A percentile compares a stretch with the other conserved stretches of the same genome.
phyloP scores from a whole-genome alignment of 2,797 vertebrate genomes.

The Helicolenus hilgendorfi region DNA sequence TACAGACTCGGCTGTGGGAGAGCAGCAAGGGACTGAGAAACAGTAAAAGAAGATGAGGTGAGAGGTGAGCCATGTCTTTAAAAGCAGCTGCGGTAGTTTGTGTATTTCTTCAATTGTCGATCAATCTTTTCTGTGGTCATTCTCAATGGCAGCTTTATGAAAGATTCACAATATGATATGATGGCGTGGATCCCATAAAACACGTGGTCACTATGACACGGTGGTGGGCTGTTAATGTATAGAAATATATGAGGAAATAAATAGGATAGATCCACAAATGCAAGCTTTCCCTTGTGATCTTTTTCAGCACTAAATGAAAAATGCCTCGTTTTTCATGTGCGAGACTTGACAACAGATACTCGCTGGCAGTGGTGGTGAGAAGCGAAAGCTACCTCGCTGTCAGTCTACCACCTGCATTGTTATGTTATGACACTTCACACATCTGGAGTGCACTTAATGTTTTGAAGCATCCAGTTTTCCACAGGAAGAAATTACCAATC shows the following conservation, averaged over 20 bases:
- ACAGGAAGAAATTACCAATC: constrained; percentile 67
- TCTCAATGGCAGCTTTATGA: constrained; percentile 18
- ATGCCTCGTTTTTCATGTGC: neutral
- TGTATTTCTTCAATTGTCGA: constrained; percentile 1
- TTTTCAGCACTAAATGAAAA: constrained; percentile 8
- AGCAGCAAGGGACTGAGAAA: neutral
- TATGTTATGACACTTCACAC: constrained; percentile 77
- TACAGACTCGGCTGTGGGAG: constrained; percentile 1
- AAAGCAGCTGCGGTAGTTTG: neutral
- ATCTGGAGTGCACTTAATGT: constrained; percentile 80
- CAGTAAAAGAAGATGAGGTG: neutral
- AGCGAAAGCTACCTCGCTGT: constrained; percentile 51
- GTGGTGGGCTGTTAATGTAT: neutral
- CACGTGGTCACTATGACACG: constrained; percentile 28
- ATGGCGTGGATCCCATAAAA: constrained; percentile 24
- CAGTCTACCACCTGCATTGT: constrained; percentile 80
- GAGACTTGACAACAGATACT: constrained; percentile 44
- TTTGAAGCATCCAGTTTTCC: constrained; percentile 64
- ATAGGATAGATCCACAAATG: neutral
- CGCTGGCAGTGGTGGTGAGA: constrained; percentile 26
- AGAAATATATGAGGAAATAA: constrained; percentile 16
- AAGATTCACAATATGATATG: neutral
- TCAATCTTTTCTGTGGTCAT: constrained; percentile 20
- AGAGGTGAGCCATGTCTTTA: constrained; percentile 35
- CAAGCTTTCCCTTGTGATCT: neutral